These are phyloP conservation scores for Ectemnius continuus DNA, from an alignment of 2,888 invertebrate genomes.

Conservation along the genomic window DNA sequence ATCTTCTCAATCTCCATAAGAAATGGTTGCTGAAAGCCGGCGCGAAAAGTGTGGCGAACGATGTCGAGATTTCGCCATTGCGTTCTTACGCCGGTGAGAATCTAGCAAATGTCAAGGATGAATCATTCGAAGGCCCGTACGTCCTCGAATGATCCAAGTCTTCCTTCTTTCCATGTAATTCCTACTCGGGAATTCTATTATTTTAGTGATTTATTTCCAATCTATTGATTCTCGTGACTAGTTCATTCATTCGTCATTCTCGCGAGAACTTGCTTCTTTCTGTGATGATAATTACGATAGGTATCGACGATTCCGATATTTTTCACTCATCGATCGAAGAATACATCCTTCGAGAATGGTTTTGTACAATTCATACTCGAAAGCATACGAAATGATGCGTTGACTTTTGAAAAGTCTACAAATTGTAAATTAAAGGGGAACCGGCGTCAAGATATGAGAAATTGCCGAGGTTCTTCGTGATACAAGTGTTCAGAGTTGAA, in stretches of 20 bases:
- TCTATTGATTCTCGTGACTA: no score
- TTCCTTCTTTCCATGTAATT: neutral
- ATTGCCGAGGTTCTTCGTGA: no score
- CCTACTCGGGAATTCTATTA: neutral
- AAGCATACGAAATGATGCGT: neutral
- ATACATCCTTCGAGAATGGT: no score
- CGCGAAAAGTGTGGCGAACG: constrained; percentile 83
- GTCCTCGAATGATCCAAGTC: constrained; percentile 51
- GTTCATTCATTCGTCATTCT: neutral
- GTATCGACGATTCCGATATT: constrained; percentile 12
- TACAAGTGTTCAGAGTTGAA: no score
- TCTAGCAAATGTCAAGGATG: constrained; percentile 83
- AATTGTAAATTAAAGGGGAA: no score
- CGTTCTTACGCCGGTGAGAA: constrained; percentile 95
- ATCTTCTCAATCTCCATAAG: constrained; percentile 87
- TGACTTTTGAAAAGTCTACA: no score
- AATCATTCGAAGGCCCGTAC: constrained; percentile 83
- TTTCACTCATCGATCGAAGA: neutral
- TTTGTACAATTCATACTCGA: neutral
- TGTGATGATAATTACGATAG: constrained; percentile 27
- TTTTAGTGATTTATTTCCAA: no score
- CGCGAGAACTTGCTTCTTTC: constrained; percentile 19
- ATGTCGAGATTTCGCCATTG: constrained; percentile 94
- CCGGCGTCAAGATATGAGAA: no score
- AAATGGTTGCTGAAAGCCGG: constrained; percentile 90